Conservation (phyloP, 2,113 vertebrate genomes). For the Cervus canadensis region DNA sequence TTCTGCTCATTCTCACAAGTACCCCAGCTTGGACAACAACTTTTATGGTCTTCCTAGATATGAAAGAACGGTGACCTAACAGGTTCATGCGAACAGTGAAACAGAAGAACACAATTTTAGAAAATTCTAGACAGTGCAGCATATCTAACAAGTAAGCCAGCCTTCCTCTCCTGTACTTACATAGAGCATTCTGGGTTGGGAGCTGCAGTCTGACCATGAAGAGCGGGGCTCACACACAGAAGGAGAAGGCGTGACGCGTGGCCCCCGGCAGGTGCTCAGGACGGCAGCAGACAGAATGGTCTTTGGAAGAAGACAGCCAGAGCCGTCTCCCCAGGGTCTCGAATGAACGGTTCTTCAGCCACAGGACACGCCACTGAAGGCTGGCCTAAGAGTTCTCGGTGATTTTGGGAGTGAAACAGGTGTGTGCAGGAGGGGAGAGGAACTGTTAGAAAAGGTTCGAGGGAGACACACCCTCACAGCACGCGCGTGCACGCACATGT, state of each 20-base stretch:
- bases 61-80: not conserved
- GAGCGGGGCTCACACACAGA: too few relatives aligned
- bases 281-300: accelerated
- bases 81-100: not conserved
- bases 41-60: not conserved
- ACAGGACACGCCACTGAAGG: not conserved
- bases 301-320: not conserved
- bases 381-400: not conserved
- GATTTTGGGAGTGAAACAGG: not conserved
- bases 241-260: not conserved
- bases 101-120: not conserved
- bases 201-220: not conserved
- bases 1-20: not conserved
- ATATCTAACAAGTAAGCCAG: not conserved
- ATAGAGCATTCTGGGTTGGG: accelerated
- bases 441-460: not conserved
- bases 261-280: not conserved
- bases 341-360: not conserved
- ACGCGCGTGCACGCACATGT: accelerated
- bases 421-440: too few relatives aligned
- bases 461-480: not conserved
- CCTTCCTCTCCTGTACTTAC: accelerated
- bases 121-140: not conserved
- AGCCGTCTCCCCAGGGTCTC: not conserved
- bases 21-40: not conserved